Evolutionary conservation across 1,140 invertebrate species (phyloP).

Genomic region (Drosophila saltans): DNA sequence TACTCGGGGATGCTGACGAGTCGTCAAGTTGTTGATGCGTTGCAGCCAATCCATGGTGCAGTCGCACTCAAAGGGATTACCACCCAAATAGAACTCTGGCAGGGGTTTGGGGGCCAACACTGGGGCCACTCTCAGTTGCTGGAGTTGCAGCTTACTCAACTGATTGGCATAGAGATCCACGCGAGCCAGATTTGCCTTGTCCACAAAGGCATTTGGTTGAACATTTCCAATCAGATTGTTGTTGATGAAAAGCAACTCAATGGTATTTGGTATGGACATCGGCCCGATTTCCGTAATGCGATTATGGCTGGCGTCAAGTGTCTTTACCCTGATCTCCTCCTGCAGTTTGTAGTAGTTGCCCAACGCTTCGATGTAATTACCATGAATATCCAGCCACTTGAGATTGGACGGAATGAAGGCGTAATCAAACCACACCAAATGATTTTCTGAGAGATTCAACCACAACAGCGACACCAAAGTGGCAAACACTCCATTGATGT

Average conservation of each 20-base stretch:
- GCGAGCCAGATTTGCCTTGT: conserved; percentile 91
- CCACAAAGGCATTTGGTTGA: conserved; percentile 92
- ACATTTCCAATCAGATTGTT: conserved; percentile 93
- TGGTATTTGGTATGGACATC: conserved; percentile 93
- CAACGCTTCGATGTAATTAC: conserved; percentile 93
- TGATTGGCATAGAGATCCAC: conserved; percentile 96
- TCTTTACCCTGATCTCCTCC: conserved; percentile 91
- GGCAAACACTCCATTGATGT: conserved; percentile 93
- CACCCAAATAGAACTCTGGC: conserved; percentile 94
- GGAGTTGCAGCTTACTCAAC: conserved; percentile 91
- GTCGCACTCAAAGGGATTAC: conserved; percentile 95
- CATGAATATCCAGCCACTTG: conserved; percentile 95
- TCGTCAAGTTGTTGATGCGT: conserved; percentile 92
- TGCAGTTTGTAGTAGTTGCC: conserved; percentile 94
- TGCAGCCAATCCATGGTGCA: conserved; percentile 97
- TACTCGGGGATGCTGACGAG: conserved; percentile 91
- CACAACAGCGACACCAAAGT: conserved; percentile 91
- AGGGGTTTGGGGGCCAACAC: conserved; percentile 87
- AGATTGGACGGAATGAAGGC: conserved; percentile 93
- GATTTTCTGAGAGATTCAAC: conserved; percentile 95
- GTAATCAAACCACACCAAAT: conserved; percentile 95
- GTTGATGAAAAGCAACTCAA: conserved; percentile 94
- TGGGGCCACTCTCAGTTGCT: conserved; percentile 89
- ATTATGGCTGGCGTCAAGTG: conserved; percentile 94
- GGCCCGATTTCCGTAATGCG: conserved; percentile 91